Percentiles rank a stretch among this genome's conserved stretches.
Conservation (phyloP, 2,888 invertebrate genomes). For the Rapana venosa region DNA sequence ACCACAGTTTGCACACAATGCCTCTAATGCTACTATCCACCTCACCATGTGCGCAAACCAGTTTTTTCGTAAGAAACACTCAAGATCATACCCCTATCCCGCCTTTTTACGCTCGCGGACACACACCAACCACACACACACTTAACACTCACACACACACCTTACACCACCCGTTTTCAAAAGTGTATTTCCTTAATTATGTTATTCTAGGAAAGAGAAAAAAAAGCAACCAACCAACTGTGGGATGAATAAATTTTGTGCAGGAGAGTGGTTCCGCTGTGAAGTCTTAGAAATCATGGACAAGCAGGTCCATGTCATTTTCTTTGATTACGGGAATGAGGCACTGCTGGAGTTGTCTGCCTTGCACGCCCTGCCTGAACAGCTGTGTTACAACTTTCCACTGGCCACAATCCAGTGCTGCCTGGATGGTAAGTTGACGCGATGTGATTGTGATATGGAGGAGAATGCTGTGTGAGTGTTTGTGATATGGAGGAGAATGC, state of each 20-base stretch:
- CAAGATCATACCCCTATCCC: too few species aligned
- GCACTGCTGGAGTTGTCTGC: constrained; percentile 33
- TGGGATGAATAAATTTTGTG: neutral
- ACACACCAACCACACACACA: too few species aligned
- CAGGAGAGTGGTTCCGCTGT: constrained; percentile 45
- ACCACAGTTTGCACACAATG: too few species aligned
- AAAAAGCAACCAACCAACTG: too few species aligned
- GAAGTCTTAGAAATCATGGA: constrained; percentile 2
- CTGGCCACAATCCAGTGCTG: constrained; percentile 22
- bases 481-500: too few species aligned
- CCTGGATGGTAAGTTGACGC: constrained; percentile 29
- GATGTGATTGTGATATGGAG: neutral
- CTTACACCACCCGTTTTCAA: too few species aligned
- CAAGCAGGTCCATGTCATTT: constrained; percentile 30
- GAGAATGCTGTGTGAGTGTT: neutral
- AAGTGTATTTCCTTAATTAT: too few species aligned
- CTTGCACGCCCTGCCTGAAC: constrained; percentile 28
- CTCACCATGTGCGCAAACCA: too few species aligned
- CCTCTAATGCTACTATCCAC: too few species aligned
- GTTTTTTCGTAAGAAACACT: too few species aligned
- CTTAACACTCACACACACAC: too few species aligned
- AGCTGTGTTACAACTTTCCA: constrained; percentile 10
- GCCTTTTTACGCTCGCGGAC: too few species aligned
- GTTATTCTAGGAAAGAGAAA: neutral
- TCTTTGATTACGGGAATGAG: constrained; percentile 49